These are phyloP conservation scores for Nothoprocta pentlandii DNA, from an alignment of 2,113 vertebrate genomes.

Conservation along the genomic window DNA sequence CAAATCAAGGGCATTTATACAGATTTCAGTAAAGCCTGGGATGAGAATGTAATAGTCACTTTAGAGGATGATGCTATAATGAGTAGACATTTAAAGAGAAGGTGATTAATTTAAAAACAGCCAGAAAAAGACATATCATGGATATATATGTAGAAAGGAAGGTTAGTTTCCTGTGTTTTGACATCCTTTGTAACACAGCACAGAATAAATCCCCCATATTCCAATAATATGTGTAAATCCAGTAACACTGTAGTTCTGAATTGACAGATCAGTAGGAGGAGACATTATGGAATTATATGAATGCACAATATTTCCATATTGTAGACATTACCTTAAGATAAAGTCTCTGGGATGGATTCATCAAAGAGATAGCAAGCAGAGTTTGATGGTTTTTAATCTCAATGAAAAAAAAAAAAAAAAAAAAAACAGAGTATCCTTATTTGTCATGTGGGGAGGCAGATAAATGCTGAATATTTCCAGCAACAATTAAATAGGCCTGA, in stretches of 20 bases:
- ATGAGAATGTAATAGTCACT: background rate
- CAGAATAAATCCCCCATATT: slow-evolving; percentile 12
- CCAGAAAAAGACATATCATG: background rate
- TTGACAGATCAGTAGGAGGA: slow-evolving; percentile 29
- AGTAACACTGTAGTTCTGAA: slow-evolving; percentile 37
- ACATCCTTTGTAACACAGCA: slow-evolving; percentile 21
- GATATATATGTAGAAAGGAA: background rate
- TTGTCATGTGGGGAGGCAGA: background rate
- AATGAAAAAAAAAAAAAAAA: background rate
- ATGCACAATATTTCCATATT: background rate
- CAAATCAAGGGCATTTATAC: slow-evolving; percentile 17
- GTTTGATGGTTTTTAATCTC: background rate
- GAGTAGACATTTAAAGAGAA: slow-evolving; percentile 26
- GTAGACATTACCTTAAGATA: background rate
- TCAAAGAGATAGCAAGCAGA: background rate
- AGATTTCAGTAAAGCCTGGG: slow-evolving; percentile 1
- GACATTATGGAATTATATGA: background rate
- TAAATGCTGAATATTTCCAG: background rate
- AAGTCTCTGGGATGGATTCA: background rate
- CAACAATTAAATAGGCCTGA: background rate
- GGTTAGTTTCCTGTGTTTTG: slow-evolving; percentile 26
- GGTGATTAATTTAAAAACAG: slow-evolving; percentile 30
- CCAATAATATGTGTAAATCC: slow-evolving; percentile 54
- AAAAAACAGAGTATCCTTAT: background rate
- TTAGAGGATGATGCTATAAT: background rate